Conservation (phyloP, 2,113 vertebrate genomes). For the Megalops atlanticus region DNA sequence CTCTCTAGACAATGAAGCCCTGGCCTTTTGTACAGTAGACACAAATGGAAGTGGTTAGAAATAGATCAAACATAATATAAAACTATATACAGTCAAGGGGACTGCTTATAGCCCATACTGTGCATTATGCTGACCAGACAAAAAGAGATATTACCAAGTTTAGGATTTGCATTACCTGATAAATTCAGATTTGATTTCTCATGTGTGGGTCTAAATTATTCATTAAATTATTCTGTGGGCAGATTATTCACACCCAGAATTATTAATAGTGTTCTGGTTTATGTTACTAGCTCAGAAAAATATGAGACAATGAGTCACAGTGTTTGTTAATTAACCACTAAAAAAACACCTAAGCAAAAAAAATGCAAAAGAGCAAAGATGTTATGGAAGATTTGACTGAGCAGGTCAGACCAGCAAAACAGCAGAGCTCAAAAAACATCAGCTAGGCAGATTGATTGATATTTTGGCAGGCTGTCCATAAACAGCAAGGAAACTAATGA, state of each 20-base stretch:
- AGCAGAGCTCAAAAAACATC: background rate
- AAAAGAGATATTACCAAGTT: background rate
- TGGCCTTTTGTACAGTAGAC: background rate
- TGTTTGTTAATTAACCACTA: too few species aligned
- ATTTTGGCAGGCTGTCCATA: constrained; percentile 1
- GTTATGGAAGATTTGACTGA: background rate
- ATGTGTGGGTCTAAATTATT: background rate
- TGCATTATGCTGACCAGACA: background rate
- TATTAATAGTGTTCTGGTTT: background rate
- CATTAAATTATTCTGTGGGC: too few species aligned
- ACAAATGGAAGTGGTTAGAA: background rate
- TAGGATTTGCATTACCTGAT: background rate
- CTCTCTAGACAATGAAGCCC: background rate
- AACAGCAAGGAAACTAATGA: constrained; percentile 3
- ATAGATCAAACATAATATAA: background rate
- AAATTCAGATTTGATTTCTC: background rate
- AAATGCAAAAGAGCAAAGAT: background rate
- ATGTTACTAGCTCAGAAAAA: background rate
- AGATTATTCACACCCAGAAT: background rate
- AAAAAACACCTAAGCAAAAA: too few species aligned
- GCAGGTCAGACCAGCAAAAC: background rate
- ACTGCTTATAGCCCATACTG: background rate
- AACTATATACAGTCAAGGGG: background rate
- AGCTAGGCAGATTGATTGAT: background rate
- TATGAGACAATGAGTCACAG: background rate